phyloP scores from a whole-genome alignment of 2,888 invertebrate genomes.

The Cephus rjabovi region DNA sequence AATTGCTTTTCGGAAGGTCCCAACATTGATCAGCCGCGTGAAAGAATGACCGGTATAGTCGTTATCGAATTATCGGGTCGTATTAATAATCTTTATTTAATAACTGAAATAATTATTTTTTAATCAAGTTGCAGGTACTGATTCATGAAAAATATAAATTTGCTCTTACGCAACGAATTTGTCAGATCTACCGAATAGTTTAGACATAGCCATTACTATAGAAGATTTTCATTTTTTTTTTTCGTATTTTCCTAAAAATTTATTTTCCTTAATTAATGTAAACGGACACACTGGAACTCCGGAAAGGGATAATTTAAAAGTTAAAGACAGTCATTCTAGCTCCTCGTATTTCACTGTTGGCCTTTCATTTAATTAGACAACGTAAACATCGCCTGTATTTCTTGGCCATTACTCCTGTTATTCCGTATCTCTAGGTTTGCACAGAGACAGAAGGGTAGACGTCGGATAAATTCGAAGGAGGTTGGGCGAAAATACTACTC shows the following conservation, averaged over 20 bases:
- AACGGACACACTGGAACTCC: background rate
- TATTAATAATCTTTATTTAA: background rate
- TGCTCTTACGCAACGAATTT: background rate
- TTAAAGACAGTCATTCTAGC: background rate
- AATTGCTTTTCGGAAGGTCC: background rate
- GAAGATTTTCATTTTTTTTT: background rate
- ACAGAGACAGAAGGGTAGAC: background rate
- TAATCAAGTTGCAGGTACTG: background rate
- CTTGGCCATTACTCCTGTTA: slow-evolving; percentile 33
- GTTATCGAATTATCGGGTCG: background rate
- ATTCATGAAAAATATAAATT: background rate
- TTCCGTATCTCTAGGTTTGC: slow-evolving; percentile 22
- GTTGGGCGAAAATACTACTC: too few relatives aligned
- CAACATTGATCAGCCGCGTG: background rate
- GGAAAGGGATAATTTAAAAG: background rate
- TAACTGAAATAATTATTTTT: background rate
- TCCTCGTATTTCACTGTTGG: background rate
- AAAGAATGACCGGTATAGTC: background rate
- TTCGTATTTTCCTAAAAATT: background rate
- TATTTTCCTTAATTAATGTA: background rate
- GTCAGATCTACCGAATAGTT: background rate
- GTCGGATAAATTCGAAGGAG: background rate
- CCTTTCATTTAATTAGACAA: slow-evolving; percentile 37
- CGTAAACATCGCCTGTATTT: slow-evolving; percentile 30
- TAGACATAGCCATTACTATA: background rate